Base-by-base conservation (phyloP, 1,140 invertebrate genomes). In the Bombus pascuorum region DNA sequence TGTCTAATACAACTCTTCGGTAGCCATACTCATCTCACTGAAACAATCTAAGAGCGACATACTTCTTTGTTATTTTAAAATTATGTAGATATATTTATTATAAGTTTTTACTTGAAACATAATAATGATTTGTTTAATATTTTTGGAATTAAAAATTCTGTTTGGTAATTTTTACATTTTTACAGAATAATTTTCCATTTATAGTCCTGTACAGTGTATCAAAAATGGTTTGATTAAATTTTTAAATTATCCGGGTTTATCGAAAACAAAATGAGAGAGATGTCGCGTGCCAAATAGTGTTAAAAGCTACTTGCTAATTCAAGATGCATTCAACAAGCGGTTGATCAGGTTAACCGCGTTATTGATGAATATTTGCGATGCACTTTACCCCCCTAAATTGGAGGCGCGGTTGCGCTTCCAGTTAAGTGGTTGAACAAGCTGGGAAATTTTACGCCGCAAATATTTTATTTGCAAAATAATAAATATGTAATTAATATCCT, bases 261-360 rank as follows among this genome's bases (percentile, higher is more conserved):
- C 0, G 1, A 37, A 68, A 10, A 22, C 10, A 25, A 12, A 28
- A 71, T 4, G 5, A 15, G 12, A 42, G 12, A 15, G 37, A 1
- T 28, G 37, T 37, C 8, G 1, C 8, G 2, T 25, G 6, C 4
- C 1, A 15, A 37, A 37, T 13, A 6, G 5, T 4, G 5, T 32
- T 65, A 22, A 32, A 42, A 39, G 39, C 59, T n/a, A 13, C 39
- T 70, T 79, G n/a, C 66, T 80, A 53, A 53, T 44, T 37, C 37
- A 28, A 18, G 22, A 37, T 62, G 13, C 53, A 59, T 73, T 53
- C 80, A 81, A 81, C 80, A 81, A 81, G 53, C 70, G 70, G 80
- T 73, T 57, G 70, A 62, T 59, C 37, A 42, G 13, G 2, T 37
- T n/a, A n/a, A 62, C 79, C 9, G 12, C 18, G 37, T 81, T 59